Base-by-base conservation (phyloP, 1,140 invertebrate genomes). In the Pseudoatta argentina region DNA sequence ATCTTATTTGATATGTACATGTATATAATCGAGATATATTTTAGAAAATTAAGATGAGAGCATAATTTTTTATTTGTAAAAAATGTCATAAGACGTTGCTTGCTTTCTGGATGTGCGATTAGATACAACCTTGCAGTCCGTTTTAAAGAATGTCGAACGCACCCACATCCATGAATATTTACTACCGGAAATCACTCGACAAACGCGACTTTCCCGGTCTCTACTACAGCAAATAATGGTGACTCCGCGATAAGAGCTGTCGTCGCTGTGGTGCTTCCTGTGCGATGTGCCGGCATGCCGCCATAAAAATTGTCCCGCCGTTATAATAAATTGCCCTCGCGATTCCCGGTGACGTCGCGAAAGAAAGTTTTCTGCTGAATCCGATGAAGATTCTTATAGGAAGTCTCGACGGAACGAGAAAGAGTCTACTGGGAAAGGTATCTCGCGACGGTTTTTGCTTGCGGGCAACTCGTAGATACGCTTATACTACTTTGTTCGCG, bases 171-270 rank as follows among this genome's bases (percentile, higher is more conserved):
- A 85, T 77, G 59, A 85, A 79, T 76, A 85, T 85, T 85, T 85
- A 66, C 73, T 78, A 39, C 44, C 82, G 82, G 82, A 78, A 85
- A 85, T 85, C 82, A 66, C 61, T 85, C 63, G 82, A 24, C 73
- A 79, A 85, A 85, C 59, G 82, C 59, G 48, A 85, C 72, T 66
- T 85, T 78, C 73, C 39, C 51, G 48, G n/a, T 79, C 63, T 12
- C 4, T 30, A 24, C n/a, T 63, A 39, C 79, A 24, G 79, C 79
- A 83, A 83, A 83, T 83, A 83, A 83, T 83, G 79, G 79, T 71
- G 55, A 63, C 34, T 61, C 14, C 39, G 44, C 69, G 79, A 83
- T 83, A 83, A 83, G 79, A 73, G 69, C 69, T 59, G 53, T 73
- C 57, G 71, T 63, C 69, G 21, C 24, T 24, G 21, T n/a, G 55